Conservation (phyloP, 2,888 invertebrate species). For the Rhodophaea formosa region DNA sequence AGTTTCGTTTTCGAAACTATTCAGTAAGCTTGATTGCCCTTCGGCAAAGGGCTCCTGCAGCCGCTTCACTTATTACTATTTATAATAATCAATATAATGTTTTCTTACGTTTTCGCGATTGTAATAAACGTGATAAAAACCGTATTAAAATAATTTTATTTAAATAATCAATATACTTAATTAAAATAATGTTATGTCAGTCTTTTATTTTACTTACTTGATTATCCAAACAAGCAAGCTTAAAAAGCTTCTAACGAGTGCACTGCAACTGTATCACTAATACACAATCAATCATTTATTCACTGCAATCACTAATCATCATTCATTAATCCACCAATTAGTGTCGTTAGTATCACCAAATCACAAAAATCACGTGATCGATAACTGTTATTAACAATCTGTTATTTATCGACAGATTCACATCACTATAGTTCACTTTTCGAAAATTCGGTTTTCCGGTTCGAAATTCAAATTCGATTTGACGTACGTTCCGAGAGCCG, state of each 20-base stretch:
- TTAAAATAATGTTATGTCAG: background rate
- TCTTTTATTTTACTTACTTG: constrained; percentile 18
- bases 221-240: constrained; percentile 10
- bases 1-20: too few relatives aligned
- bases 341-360: constrained; percentile 25
- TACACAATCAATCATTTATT: constrained; percentile 22
- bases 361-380: constrained; percentile 22
- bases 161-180: too few relatives aligned
- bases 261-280: constrained; percentile 15
- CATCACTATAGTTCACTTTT: constrained; percentile 12
- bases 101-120: too few relatives aligned
- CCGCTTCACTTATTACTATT: too few relatives aligned
- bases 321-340: constrained; percentile 28
- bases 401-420: constrained; percentile 1
- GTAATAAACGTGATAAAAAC: too few relatives aligned
- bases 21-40: too few relatives aligned
- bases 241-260: background rate
- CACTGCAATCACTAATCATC: constrained; percentile 28
- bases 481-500: constrained; percentile 18
- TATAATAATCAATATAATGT: too few relatives aligned
- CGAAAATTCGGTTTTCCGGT: constrained; percentile 8
- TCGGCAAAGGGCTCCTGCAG: too few relatives aligned
- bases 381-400: constrained; percentile 14
- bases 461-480: constrained; percentile 23
- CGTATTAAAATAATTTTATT: too few relatives aligned